Conservation (phyloP, 2,113 vertebrate genomes). For the Passer domesticus region DNA sequence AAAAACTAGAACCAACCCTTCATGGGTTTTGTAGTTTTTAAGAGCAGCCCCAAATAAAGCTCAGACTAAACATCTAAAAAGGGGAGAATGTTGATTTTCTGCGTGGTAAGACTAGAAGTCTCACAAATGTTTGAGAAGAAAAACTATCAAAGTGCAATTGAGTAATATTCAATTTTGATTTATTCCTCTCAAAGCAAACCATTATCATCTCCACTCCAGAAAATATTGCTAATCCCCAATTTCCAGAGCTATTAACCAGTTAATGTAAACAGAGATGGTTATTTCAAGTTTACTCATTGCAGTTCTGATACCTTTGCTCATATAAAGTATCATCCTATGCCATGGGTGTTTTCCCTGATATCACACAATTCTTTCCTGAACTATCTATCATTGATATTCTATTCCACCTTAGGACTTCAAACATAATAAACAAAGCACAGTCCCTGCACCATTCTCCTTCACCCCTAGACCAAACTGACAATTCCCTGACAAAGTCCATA, state of each 20-base stretch:
- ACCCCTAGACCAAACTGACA: neutral
- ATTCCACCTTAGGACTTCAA: neutral
- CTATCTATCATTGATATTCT: fast-evolving
- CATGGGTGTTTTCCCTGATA: neutral
- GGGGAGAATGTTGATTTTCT: neutral
- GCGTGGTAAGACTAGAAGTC: neutral
- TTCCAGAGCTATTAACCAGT: neutral
- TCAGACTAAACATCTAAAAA: neutral
- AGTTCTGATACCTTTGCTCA: neutral
- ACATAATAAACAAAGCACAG: neutral
- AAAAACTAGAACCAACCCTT: neutral
- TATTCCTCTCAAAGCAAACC: neutral
- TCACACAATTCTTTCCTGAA: neutral
- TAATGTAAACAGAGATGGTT: neutral
- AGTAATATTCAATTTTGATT: neutral
- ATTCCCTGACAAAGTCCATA: neutral
- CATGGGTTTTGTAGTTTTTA: neutral
- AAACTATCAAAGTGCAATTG: neutral
- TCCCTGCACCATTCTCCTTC: neutral
- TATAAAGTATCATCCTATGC: neutral
- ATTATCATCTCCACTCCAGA: neutral
- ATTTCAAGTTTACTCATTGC: neutral
- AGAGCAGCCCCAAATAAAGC: neutral
- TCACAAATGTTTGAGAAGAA: neutral
- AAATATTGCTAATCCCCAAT: neutral